Base-by-base conservation (phyloP, 2,888 invertebrate species). In the Drosophila dives region DNA sequence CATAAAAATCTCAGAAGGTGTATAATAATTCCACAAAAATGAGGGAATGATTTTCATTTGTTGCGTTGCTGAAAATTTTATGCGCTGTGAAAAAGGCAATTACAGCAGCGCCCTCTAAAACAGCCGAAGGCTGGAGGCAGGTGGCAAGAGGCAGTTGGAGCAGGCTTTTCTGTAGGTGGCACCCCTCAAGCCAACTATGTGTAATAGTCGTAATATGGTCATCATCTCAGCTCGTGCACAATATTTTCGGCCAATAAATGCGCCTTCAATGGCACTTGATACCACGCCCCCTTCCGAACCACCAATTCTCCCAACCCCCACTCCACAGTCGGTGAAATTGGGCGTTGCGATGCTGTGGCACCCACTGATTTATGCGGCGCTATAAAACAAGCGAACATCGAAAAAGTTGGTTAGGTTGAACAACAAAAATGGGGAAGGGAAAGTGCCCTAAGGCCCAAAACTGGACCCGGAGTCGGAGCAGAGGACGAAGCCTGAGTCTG, bases 21-120 rank as follows among this genome's bases (percentile, higher is more conserved):
- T 42, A 20, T 42, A 20, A 11, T 12, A 26, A 29, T 50, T 50
- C 6, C 15, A 7, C 49, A 38, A 53, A 59, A 66, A 55, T 54
- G 62, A 68, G 8, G 15, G 61, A 65, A 85, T 70, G 50, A 66
- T 80, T 83, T 83, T 83, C 85, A 87, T 83, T 83, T 83, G 85
- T 86, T 75, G 86, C 83, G 81, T 75, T 86, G 75, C 73, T 86
- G 77, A 86, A 86, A 86, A 76, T 89, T 86, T 86, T 75, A 86
- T 89, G 87, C 48, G 76, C 71, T 65, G 53, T 73, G 72, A 74
- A 73, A 71, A 66, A 55, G 83, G 86, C 86, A 84, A 84, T 88
- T 88, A 88, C 83, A 68, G 70, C 45, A 23, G 72, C 61, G 45
- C 20, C 29, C 17, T 12, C 11, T 6, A 54, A 51, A 33, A 15